Percentiles rank a stretch among this genome's conserved stretches.
phyloP scores from a whole-genome alignment of 2,797 vertebrate species.

The Acanthornis magna region DNA sequence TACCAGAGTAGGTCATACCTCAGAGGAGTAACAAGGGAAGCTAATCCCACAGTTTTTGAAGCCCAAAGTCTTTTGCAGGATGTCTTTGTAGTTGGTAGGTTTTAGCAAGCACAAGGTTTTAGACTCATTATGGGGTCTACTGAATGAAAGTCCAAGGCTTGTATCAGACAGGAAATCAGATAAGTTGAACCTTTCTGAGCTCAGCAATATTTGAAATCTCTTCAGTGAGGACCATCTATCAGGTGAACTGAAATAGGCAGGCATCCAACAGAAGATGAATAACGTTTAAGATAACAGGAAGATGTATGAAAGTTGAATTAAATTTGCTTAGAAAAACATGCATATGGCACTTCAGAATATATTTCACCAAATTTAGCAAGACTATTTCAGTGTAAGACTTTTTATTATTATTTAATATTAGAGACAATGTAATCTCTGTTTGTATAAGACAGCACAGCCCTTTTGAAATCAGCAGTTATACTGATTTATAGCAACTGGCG shows the following conservation, averaged over 20 bases:
- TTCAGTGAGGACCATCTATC: not conserved
- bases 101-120: not conserved
- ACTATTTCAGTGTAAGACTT: not conserved
- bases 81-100: not conserved
- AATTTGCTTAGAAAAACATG: not conserved
- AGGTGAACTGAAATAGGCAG: not conserved
- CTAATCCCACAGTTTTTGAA: not conserved
- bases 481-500: conserved; percentile 4
- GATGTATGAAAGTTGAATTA: not conserved
- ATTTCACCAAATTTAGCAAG: not conserved
- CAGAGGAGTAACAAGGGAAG: not conserved
- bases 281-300: not conserved
- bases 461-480: not conserved
- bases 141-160: not conserved
- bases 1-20: not conserved
- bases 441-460: not conserved
- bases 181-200: not conserved
- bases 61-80: not conserved
- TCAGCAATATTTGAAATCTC: not conserved
- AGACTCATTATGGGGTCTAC: not conserved
- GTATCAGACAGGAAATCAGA: not conserved
- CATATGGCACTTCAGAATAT: not conserved
- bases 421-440: not conserved
- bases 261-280: not conserved
- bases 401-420: conserved; percentile 3